Evolutionary conservation across 2,113 vertebrate genomes (phyloP), one percentile per base, ranked within the genome.

Genomic region (Tinamus guttatus): DNA sequence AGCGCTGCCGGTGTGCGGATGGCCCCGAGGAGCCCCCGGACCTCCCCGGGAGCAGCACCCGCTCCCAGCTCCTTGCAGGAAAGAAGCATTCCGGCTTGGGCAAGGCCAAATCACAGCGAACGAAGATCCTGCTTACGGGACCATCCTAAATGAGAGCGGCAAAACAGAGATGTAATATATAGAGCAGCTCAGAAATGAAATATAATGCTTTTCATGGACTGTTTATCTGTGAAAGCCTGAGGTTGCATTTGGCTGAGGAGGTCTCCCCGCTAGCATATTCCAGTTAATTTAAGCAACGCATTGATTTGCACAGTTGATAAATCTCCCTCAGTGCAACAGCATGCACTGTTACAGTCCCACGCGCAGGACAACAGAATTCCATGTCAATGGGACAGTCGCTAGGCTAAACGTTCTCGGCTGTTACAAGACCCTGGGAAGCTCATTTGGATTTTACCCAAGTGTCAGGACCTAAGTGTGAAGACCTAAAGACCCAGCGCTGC

Each of bases 121-220:
- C 1, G 28, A 64, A 58, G 36, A 13, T 22, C 32, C 32, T 5
- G 18, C n/a, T 30, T 34, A 27, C 5, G 2, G 27, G 19, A 30
- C 64, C 54, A 70, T 0, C 0, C 0, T 3, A 28, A 34, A 22
- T 17, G 54, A 27, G 38, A 32, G 43, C 0, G 1, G 24, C 38
- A 65, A 51, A 60, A 36, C 38, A 67, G 20, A 41, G 87, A 7
- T 10, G 5, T 0, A 0, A 28, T 4, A 3, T 18, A 3, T 32
- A 38, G 65, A 1, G 0, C 21, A 49, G 49, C 49, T 49, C 21
- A 49, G 6, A 49, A 22, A 49, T 49, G 49, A 22, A 24, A 49
- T 49, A 49, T 24, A 24, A 22, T 49, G 49, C 49, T 49, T 22
- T 49, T 22, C 49, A 49, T 21, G 24, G 11, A 49, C 49, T 49